phyloP scores from a whole-genome alignment of 2,888 invertebrate genomes.

The Apamea crenata region DNA sequence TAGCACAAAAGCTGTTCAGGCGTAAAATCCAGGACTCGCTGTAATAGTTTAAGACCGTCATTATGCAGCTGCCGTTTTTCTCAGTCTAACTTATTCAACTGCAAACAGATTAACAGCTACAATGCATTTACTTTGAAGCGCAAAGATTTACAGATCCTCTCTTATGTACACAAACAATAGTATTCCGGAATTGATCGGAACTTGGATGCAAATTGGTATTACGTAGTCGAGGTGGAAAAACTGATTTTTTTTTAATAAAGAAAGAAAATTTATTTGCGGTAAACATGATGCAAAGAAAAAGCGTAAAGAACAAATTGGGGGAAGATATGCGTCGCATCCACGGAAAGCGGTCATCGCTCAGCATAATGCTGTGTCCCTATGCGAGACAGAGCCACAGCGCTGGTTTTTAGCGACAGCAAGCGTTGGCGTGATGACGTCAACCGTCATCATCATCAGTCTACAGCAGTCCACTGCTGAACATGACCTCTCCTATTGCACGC shows the following conservation, averaged over 20 bases:
- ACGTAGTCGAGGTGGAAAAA: neutral
- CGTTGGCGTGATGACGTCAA: neutral
- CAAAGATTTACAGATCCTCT: conserved; percentile 16
- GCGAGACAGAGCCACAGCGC: neutral
- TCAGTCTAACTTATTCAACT: conserved; percentile 1
- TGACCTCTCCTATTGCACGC: too few species aligned
- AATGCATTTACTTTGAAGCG: neutral
- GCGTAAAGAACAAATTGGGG: neutral
- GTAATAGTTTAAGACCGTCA: neutral
- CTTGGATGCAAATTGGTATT: neutral
- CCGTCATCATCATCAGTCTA: neutral
- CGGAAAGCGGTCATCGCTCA: neutral
- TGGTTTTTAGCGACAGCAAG: neutral
- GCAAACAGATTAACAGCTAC: conserved; percentile 36
- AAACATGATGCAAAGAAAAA: neutral
- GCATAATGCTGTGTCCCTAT: neutral
- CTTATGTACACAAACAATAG: conserved; percentile 26
- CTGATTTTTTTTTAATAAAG: neutral
- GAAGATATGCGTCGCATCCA: neutral
- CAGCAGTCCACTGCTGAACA: too few species aligned
- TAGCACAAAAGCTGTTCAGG: neutral
- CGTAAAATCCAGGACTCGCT: neutral
- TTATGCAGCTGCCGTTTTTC: conserved; percentile 21
- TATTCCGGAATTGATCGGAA: conserved; percentile 24
- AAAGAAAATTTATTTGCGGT: neutral